A percentile compares a stretch with the other conserved stretches of the same genome.
Evolutionary conservation across 1,140 invertebrate genomes (phyloP).

Genomic region (Gonatopus flavifemur): DNA sequence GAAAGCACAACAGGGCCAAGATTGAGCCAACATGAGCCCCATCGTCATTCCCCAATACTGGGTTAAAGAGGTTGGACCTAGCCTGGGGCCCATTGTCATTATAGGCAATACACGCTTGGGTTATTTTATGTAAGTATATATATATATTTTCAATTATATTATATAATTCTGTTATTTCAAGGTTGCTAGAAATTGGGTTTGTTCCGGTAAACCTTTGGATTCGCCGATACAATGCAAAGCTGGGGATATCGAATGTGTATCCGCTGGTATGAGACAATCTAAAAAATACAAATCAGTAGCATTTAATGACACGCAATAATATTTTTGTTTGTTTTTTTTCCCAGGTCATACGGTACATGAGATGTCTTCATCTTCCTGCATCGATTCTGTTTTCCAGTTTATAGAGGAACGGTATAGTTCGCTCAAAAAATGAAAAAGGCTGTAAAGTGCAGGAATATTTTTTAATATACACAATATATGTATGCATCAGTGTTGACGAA

Average conservation of each 20-base stretch:
- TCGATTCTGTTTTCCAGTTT: constrained; percentile 60
- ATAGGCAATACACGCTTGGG: too few relatives aligned
- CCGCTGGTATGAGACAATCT: constrained; percentile 49
- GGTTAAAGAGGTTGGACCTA: too few relatives aligned
- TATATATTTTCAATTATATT: neutral
- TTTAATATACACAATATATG: too few relatives aligned
- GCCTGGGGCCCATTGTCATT: too few relatives aligned
- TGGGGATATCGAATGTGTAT: constrained; percentile 51
- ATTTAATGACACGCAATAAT: neutral
- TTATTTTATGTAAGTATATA: too few relatives aligned
- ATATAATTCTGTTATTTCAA: constrained; percentile 27
- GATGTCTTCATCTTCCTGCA: constrained; percentile 60
- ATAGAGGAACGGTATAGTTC: constrained; percentile 50
- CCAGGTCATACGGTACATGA: constrained; percentile 58
- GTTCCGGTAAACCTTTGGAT: constrained; percentile 54
- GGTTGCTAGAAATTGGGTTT: constrained; percentile 59
- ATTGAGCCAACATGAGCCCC: too few relatives aligned
- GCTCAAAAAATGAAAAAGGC: neutral
- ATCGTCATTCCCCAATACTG: too few relatives aligned
- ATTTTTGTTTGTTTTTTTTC: constrained; percentile 21
- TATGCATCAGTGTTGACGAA: too few relatives aligned
- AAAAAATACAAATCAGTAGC: neutral
- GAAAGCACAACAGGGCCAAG: too few relatives aligned
- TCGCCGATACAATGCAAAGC: constrained; percentile 37
- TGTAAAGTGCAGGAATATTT: too few relatives aligned